Evolutionary conservation across 2,113 vertebrate species (phyloP), one percentile per base, ranked within the genome.

Genomic region (Choloepus hoffmanni): DNA sequence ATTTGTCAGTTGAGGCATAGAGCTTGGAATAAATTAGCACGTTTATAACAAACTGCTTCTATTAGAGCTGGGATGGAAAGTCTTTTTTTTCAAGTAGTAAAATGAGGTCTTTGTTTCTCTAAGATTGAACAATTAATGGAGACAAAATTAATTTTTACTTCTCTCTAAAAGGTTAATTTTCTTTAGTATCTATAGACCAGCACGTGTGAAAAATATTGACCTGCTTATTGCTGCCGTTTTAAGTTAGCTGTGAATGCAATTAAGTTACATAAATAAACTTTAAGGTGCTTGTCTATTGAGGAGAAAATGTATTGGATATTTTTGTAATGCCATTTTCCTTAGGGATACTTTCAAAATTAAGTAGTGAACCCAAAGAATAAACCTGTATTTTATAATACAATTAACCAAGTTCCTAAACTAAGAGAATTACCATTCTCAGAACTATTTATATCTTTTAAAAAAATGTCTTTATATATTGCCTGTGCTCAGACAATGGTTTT

Each of bases 281-380:
- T 24, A 73, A 96, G 53, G 77, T 50, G 13, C 1, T 74, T 90
- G 0, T 16, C 94, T 87, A 86, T 6, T 3, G 43, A 76, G 67
- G 53, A 87, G 65, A 90, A 97, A 81, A 6, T 9, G 4, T 77
- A 45, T 83, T 87, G 24, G 86, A 10, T 1, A 50, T 60, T 89
- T 96, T 89, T 88, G 1, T 63, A 15, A 15, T 60, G 13, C 12
- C 92, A 10, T 11, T 96, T 90, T 96, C 91, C 90, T 83, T 95
- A 76, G 62, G 90, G 67, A 24, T 53, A 23, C 21, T 97, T 98
- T 84, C 24, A 67, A 88, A 95, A 95, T 79, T 94, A 93, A 81
- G 28, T 90, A 83, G 65, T 95, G 7, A 1, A 13, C 89, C 23
- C 14, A 79, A 83, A 68, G 50, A 78, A 93, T 65, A 55, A 94